Evolutionary conservation across 2,797 vertebrate species (phyloP).

Genomic region (Enteromius paludinosus): DNA sequence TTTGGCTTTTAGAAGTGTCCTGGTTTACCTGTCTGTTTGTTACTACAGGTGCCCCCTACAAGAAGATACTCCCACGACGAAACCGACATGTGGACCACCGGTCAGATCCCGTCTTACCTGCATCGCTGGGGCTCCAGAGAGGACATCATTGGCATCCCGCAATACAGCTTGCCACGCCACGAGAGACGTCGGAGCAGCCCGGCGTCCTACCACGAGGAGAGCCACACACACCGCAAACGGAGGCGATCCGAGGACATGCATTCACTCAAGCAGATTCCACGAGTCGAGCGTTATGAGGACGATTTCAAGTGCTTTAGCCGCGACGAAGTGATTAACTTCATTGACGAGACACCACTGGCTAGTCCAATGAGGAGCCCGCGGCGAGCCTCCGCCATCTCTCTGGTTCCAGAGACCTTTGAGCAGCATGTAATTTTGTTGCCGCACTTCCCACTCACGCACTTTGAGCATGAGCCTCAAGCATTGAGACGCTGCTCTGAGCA

Average conservation of each 20-base stretch:
- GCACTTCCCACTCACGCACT: conserved; percentile 85
- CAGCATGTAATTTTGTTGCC: conserved; percentile 72
- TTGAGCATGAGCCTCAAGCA: conserved; percentile 86
- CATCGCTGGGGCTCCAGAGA: conserved; percentile 89
- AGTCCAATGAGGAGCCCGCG: conserved; percentile 81
- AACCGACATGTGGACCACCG: conserved; percentile 88
- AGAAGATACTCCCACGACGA: conserved; percentile 95
- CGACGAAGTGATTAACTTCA: conserved; percentile 85
- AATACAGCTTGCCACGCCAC: conserved; percentile 79
- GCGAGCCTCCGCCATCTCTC: conserved; percentile 79
- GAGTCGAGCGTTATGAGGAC: conserved; percentile 74
- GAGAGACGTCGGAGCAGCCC: conserved; percentile 83
- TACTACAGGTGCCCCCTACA: conserved; percentile 88
- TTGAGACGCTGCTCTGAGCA: conserved; percentile 76
- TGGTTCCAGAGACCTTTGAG: conserved; percentile 77
- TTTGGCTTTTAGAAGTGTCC: conserved; percentile 10
- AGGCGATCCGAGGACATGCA: conserved; percentile 85
- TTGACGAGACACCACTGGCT: conserved; percentile 82
- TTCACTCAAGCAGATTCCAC: conserved; percentile 77
- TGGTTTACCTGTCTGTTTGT: conserved; percentile 68
- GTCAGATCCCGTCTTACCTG: conserved; percentile 85
- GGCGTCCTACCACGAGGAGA: conserved; percentile 82
- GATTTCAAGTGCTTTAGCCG: conserved; percentile 83
- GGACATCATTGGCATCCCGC: conserved; percentile 82
- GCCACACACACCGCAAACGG: conserved; percentile 79